Base-by-base conservation (phyloP, 2,797 vertebrate genomes). In the Glyptemys insculpta region DNA sequence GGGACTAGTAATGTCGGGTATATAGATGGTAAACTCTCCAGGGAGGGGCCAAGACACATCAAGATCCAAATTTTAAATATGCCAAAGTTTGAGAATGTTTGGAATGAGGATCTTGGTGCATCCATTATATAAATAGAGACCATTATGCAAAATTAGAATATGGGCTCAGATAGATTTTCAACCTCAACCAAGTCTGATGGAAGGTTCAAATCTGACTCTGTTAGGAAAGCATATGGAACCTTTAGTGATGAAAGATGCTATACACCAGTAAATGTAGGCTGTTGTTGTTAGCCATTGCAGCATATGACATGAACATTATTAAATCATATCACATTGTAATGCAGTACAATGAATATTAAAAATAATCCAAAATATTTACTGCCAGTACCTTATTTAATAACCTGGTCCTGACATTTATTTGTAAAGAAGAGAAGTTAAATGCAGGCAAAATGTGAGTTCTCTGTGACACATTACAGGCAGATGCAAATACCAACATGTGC, bases 381-480 rank as follows among this genome's bases (percentile, higher is more conserved):
- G 16, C 31, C n/a, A 44, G 15, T 85, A 31, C 10, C 91, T 81
- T 52, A 94, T 81, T 95, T 90, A 96, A 31, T 31, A 92, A 9
- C 16, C 56, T 92, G 21, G 18, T 15, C 12, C 79, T 83, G 54
- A 83, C 9, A 72, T 91, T 85, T 31, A 50, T 3, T 44, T 72
- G 56, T 65, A 52, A 86, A 86, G 9, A 49, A 21, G 15, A 91
- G 54, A 89, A 10, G 1, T 1, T 62, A 94, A 82, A 81, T 78
- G 2, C 19, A 62, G 53, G 7, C 11, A 84, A 96, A 92, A 56
- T 0, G 0, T 74, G 65, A 34, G 0, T 31, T 85, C 15, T 81
- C 12, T 81, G 12, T 25, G 34, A 76, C 56, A 91, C 3, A 74
- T 10, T 19, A 56, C 7, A 11, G 72, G 2, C 44, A 18, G 34